These are phyloP conservation scores for Invenusta paracnida DNA, from an alignment of 2,888 invertebrate genomes.

Conservation along the genomic window DNA sequence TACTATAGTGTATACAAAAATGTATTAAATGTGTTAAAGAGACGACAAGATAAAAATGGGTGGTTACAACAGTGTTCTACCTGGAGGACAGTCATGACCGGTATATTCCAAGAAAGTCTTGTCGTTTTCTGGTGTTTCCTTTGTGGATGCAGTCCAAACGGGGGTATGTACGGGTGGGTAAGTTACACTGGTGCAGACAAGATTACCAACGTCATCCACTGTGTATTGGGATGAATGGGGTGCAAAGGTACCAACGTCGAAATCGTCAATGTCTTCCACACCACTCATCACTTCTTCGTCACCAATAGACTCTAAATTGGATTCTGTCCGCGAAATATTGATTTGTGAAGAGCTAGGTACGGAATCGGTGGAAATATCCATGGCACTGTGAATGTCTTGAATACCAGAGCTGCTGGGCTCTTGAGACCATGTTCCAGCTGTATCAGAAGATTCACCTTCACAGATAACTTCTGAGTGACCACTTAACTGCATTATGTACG, in stretches of 20 bases:
- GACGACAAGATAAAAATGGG: too few relatives aligned
- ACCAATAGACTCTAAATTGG: background rate
- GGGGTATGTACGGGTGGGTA: background rate
- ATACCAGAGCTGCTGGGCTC: background rate
- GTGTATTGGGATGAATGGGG: background rate
- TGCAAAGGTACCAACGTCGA: background rate
- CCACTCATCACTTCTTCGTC: background rate
- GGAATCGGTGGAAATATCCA: background rate
- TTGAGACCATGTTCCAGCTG: background rate
- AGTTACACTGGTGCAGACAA: background rate
- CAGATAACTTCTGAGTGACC: background rate
- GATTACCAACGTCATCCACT: background rate
- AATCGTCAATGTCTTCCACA: background rate
- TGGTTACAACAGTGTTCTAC: background rate
- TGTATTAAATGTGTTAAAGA: too few relatives aligned
- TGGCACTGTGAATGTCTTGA: background rate
- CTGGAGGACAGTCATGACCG: too few relatives aligned
- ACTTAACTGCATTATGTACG: background rate
- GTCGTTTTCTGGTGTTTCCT: background rate
- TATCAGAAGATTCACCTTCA: background rate
- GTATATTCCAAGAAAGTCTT: background rate
- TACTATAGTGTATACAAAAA: too few relatives aligned
- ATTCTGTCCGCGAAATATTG: background rate
- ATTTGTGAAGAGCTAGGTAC: background rate
- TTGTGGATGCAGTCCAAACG: background rate